Base-by-base conservation (phyloP, 2,797 vertebrate species). In the Sebastes flavidus region DNA sequence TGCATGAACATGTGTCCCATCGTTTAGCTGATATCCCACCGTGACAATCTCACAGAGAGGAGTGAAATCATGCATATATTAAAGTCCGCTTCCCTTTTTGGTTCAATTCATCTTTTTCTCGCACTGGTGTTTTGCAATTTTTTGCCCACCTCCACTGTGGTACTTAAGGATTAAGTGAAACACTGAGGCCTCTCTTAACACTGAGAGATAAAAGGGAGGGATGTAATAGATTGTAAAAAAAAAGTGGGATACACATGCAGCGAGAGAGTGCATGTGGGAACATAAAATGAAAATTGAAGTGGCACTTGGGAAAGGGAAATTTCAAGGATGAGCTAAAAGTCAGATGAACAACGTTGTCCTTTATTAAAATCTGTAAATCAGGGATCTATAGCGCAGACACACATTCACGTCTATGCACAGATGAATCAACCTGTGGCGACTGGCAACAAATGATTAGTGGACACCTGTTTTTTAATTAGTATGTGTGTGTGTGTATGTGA, bases 1-100 rank as follows among this genome's bases (percentile, higher is more conserved):
- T 95, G 88, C 93, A 86, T 90, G 84, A 93, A 93, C 94, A 92
- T 89, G 93, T 92, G 92, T 93, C 75, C 80, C 83, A 86, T 89
- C 84, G 72, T 92, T 93, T 90, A 92, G 83, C 86, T 71, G 89
- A 88, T 83, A 91, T 91, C 87, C 89, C 79, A 82, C 81, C 72
- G 82, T 89, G 90, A 87, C 90, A 89, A 85, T 89, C 80, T 81
- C 83, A 69, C 82, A 76, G 83, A 86, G 79, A 88, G 84, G 84
- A 87, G 80, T 87, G 77, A 84, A 93, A 90, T 91, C 83, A 86
- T 73, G 81, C 85, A 82, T 87, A 85, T 56, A 83, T 89, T 89
- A 85, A 75, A 85, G 75, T 82, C 71, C 14, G 73, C 65, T 69
- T 80, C 59, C 56, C 66, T 81, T 85, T 84, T 82, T 69, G 30